Conservation (phyloP, 2,797 vertebrate genomes). For the Gouania willdenowi region DNA sequence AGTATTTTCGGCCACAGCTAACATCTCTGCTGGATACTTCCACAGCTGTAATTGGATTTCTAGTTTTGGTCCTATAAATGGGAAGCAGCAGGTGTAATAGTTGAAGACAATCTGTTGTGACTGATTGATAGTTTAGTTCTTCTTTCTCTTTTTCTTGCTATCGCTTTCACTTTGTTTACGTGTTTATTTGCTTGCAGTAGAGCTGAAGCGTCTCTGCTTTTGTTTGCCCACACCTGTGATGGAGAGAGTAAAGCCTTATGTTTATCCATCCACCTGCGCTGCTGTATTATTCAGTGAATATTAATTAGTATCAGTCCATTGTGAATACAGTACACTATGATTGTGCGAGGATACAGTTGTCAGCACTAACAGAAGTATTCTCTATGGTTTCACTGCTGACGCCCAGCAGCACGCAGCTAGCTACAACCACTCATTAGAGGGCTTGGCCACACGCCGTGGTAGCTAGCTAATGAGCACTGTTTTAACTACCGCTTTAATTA, state of each 20-base stretch:
- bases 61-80: slow-evolving; percentile 7
- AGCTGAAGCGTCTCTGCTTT: slow-evolving; percentile 32
- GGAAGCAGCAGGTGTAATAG: slow-evolving; percentile 9
- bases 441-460: slow-evolving; percentile 51
- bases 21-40: slow-evolving; percentile 59
- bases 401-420: slow-evolving; percentile 40
- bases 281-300: slow-evolving; percentile 64
- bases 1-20: slow-evolving; percentile 31
- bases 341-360: slow-evolving; percentile 79
- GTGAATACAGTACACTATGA: slow-evolving; percentile 64
- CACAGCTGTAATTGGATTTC: slow-evolving; percentile 53
- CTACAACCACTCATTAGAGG: slow-evolving; percentile 56
- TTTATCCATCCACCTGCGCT: slow-evolving; percentile 59
- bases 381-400: slow-evolving; percentile 52
- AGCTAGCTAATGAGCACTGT: slow-evolving; percentile 74
- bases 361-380: slow-evolving; percentile 68
- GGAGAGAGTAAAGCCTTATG: slow-evolving; percentile 31
- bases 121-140: slow-evolving; percentile 15
- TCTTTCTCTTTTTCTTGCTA: slow-evolving; percentile 1
- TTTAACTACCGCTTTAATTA: slow-evolving; percentile 82
- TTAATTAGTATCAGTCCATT: slow-evolving; percentile 67
- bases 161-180: neutral
- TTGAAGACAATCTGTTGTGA: slow-evolving; percentile 9
- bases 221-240: slow-evolving; percentile 42
- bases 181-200: slow-evolving; percentile 21